Evolutionary conservation across 2,797 vertebrate species (phyloP).

Genomic region (Peromyscus attwateri): DNA sequence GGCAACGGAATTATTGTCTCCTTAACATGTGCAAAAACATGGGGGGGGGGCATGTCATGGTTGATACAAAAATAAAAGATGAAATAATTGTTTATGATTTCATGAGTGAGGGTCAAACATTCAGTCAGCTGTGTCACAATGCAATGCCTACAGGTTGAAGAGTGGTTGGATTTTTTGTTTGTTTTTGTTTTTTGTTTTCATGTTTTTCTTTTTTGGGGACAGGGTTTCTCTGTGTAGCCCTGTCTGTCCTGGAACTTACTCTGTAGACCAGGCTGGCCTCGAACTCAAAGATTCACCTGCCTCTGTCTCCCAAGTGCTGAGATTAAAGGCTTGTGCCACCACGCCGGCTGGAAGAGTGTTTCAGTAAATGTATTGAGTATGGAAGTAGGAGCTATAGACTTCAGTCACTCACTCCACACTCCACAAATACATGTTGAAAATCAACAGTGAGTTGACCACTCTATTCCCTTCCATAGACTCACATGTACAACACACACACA

Average conservation of each 20-base stretch:
- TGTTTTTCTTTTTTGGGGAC: no score
- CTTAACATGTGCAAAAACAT: slow-evolving; percentile 28
- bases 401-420: slow-evolving; percentile 1
- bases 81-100: slow-evolving; percentile 56
- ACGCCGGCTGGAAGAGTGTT: background rate
- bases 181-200: background rate
- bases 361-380: background rate
- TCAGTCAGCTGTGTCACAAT: background rate
- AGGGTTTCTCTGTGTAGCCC: background rate
- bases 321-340: background rate
- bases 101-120: background rate
- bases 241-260: background rate
- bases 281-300: background rate
- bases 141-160: background rate
- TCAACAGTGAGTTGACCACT: background rate
- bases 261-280: background rate
- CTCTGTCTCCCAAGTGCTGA: background rate
- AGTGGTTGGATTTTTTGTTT: background rate
- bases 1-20: slow-evolving; percentile 5
- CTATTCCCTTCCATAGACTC: background rate
- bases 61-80: slow-evolving; percentile 40
- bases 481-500: background rate
- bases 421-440: background rate
- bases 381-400: background rate
- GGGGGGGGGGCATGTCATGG: background rate